A percentile compares a stretch with the other conserved stretches of the same genome.
Conservation (phyloP, 2,797 vertebrate genomes). For the Macroramphosus scolopax region DNA sequence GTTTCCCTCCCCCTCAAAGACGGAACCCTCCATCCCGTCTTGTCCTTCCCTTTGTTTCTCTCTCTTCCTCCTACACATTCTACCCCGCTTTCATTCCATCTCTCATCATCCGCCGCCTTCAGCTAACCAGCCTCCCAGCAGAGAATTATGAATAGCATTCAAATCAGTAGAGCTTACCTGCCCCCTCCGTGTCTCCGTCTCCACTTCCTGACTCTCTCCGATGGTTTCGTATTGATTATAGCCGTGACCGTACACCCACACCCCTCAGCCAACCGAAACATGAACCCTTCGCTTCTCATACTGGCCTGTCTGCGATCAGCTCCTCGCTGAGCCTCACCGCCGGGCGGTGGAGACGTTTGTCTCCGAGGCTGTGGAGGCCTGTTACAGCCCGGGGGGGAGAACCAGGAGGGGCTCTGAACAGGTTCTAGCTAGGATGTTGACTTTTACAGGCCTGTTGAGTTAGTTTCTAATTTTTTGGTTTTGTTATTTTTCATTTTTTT, state of each 20-base stretch:
- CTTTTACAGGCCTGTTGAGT: too few relatives aligned
- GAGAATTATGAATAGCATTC: slow-evolving; percentile 73
- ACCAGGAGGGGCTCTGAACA: too few relatives aligned
- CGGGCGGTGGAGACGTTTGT: too few relatives aligned
- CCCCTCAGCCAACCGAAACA: slow-evolving; percentile 40
- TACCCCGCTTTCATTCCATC: slow-evolving; percentile 63
- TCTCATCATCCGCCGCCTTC: slow-evolving; percentile 67
- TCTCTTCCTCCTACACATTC: slow-evolving; percentile 63
- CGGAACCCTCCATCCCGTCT: slow-evolving; percentile 53
- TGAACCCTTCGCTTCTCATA: slow-evolving; percentile 23
- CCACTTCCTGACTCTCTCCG: slow-evolving; percentile 53
- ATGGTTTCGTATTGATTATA: slow-evolving; percentile 50
- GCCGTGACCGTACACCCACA: slow-evolving; percentile 52
- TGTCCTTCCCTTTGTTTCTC: slow-evolving; percentile 64
- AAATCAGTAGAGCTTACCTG: slow-evolving; percentile 61
- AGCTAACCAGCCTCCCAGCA: slow-evolving; percentile 60
- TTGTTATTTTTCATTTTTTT: too few relatives aligned
- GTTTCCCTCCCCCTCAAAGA: slow-evolving; percentile 61
- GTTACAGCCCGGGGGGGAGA: too few relatives aligned
- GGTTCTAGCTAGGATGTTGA: too few relatives aligned
- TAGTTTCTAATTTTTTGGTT: too few relatives aligned
- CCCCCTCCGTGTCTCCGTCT: slow-evolving; percentile 43
- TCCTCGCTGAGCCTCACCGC: slow-evolving; percentile 18
- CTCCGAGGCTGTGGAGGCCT: too few relatives aligned
- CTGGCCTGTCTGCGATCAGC: slow-evolving; percentile 31